Base-by-base conservation (phyloP, 2,797 vertebrate genomes). In the Syngnathus rostellatus region DNA sequence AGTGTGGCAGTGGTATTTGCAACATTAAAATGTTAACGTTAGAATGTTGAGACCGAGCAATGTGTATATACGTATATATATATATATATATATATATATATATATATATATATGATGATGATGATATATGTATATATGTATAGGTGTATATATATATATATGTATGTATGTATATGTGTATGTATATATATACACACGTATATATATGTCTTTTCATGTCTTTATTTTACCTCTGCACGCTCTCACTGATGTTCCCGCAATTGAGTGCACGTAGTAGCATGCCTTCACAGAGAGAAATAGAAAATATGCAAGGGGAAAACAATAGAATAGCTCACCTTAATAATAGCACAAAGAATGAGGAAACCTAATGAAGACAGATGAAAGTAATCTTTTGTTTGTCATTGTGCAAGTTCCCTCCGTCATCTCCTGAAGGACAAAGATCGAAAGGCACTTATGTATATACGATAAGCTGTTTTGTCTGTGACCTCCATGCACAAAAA, bases 311-410 rank as follows among this genome's bases (percentile, higher is more conserved):
- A 84, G 74, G 72, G 65, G 66, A 78, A 38, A 38, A 37, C 31
- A 58, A 37, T 55, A 78, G 73, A 78, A 78, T 64, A 67, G 59
- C 59, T 69, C 14, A 1, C 68, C 64, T 10, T 9, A 3, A 72
- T 79, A 84, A 82, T 77, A 79, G 73, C 65, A 69, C 65, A 71
- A 73, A 78, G 73, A 72, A 66, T 23, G 66, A 61, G 41, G 62
- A 41, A 69, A 76, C 63, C 71, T 81, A 86, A 82, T 79, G 64
- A 71, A 80, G 76, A 68, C 25, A 71, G 81, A 88, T 84, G 76
- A 85, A 84, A 86, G 79, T 54, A 53, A 81, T 67, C 58, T 69
- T 72, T 53, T 23, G 45, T 77, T 72, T 77, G 76, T 78, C 75
- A 82, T 77, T 75, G 73, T 1, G 1, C 45, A 51, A 66, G 39